Conservation (phyloP, 2,113 vertebrate species). For the Oreochromis tanganicae region DNA sequence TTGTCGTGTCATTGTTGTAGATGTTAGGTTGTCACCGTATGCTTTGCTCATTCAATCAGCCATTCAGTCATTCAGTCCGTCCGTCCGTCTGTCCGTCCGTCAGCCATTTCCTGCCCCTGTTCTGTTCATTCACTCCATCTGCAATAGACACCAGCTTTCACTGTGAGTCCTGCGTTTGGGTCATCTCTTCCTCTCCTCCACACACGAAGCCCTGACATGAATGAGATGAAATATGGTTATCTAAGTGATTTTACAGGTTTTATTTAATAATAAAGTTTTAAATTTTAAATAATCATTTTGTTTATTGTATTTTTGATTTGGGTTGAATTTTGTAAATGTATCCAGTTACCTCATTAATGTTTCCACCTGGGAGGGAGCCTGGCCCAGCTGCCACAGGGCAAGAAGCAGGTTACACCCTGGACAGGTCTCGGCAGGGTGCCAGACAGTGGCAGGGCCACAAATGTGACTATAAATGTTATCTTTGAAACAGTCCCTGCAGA, state of each 20-base stretch:
- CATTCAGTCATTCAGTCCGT: fast-evolving
- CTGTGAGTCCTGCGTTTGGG: fast-evolving
- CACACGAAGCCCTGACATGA: background rate
- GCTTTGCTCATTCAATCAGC: background rate
- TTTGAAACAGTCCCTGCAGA: background rate
- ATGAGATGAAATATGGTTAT: background rate
- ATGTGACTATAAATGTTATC: background rate
- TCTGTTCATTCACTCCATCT: background rate
- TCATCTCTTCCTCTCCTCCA: background rate
- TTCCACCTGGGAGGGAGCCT: fast-evolving
- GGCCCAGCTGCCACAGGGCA: fast-evolving
- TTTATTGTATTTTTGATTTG: background rate
- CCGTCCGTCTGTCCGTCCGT: fast-evolving
- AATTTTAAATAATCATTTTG: fast-evolving
- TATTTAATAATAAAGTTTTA: background rate
- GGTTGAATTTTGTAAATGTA: background rate
- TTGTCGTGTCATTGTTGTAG: background rate
- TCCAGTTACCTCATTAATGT: background rate
- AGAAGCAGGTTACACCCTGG: background rate
- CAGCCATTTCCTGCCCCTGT: background rate
- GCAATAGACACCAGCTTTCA: background rate
- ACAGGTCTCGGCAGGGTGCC: background rate
- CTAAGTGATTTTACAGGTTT: background rate
- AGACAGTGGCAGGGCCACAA: background rate
- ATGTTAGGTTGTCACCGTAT: background rate